A percentile compares a stretch with the other conserved stretches of the same genome.
These are phyloP conservation scores for Phoeniculus purpureus DNA, from an alignment of 2,797 vertebrate species.

Conservation along the genomic window DNA sequence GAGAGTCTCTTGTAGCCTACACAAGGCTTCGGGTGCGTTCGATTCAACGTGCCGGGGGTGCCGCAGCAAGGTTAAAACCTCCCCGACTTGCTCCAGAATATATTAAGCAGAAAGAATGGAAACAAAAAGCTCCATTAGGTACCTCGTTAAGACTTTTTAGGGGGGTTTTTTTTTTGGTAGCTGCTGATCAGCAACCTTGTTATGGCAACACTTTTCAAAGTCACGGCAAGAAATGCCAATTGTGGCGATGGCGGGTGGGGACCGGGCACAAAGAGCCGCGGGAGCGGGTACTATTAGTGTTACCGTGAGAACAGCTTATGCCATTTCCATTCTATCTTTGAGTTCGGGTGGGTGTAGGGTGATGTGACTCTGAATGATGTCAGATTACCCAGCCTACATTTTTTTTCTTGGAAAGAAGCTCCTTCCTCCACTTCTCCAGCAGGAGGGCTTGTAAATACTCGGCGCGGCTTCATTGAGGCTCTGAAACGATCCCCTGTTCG, in stretches of 20 bases:
- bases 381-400: constrained; percentile 68
- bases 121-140: constrained; percentile 62
- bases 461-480: constrained; percentile 22
- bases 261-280: constrained; percentile 26
- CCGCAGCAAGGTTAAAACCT: constrained; percentile 57
- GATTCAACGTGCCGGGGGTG: background rate
- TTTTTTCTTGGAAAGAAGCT: constrained; percentile 74
- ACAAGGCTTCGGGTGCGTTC: background rate
- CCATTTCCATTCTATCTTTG: constrained; percentile 69
- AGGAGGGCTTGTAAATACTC: constrained; percentile 34
- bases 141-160: constrained; percentile 56
- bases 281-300: constrained; percentile 49
- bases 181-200: constrained; percentile 51
- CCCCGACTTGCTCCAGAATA: constrained; percentile 64
- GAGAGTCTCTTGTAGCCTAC: background rate
- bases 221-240: constrained; percentile 42
- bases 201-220: constrained; percentile 65
- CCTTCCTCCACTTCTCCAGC: constrained; percentile 40
- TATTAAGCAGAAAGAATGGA: constrained; percentile 70
- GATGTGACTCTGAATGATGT: constrained; percentile 71
- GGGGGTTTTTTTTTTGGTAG: background rate
- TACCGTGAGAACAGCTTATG: constrained; percentile 61
- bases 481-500: background rate
- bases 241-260: constrained; percentile 7
- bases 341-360: constrained; percentile 56